phyloP scores from a whole-genome alignment of 2,888 invertebrate species.

The Patella pellucida region DNA sequence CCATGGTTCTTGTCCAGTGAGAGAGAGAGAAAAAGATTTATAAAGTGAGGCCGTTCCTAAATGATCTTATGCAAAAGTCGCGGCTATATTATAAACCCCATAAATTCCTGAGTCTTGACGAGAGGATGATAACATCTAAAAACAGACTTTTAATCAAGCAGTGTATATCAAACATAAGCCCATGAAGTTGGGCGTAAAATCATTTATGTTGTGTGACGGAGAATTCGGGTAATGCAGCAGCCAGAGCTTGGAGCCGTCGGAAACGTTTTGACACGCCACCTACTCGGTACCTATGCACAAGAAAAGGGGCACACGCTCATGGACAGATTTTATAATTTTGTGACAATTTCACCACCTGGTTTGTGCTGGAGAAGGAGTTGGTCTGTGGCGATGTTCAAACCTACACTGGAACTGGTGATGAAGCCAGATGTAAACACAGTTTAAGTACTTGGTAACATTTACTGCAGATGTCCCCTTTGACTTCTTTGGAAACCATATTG shows the following conservation, averaged over 20 bases:
- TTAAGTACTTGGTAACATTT: no score
- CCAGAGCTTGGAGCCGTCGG: slow-evolving; percentile 16
- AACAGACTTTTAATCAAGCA: slow-evolving; percentile 27
- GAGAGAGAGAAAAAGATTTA: slow-evolving; percentile 35
- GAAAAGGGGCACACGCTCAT: slow-evolving; percentile 23
- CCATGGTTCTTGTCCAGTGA: no score
- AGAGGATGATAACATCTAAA: slow-evolving; percentile 36
- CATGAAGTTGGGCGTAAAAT: slow-evolving; percentile 26
- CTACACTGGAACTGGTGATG: no score
- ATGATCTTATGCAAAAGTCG: slow-evolving; percentile 22
- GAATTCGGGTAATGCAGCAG: slow-evolving; percentile 4
- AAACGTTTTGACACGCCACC: slow-evolving; percentile 23
- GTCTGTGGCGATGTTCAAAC: no score
- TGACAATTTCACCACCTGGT: slow-evolving; percentile 24
- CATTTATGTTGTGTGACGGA: slow-evolving; percentile 26
- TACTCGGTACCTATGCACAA: slow-evolving; percentile 2
- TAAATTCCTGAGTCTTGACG: slow-evolving; percentile 26
- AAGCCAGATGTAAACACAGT: no score
- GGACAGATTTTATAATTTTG: slow-evolving; percentile 30
- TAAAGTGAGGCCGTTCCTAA: no score
- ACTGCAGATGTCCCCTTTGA: no score
- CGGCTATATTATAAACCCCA: slow-evolving; percentile 24
- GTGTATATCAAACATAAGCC: neutral
- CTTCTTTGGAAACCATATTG: no score
- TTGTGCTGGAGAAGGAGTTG: no score